These are phyloP conservation scores for Tenualosa thibaudeaui DNA, from an alignment of 2,797 vertebrate species.

Conservation along the genomic window DNA sequence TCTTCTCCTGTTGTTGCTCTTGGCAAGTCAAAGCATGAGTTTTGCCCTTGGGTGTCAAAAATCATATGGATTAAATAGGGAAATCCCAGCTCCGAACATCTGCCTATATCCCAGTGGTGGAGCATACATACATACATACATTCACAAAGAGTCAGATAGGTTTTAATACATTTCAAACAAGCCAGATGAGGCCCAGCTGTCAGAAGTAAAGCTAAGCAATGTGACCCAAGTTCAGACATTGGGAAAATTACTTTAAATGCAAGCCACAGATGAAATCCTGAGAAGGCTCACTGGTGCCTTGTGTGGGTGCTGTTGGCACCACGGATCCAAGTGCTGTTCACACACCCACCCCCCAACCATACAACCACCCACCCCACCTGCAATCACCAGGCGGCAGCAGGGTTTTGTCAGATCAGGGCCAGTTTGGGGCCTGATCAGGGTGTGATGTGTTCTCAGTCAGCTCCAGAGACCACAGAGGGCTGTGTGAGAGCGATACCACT, in stretches of 20 bases:
- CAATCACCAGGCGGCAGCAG: background rate
- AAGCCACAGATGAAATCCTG: background rate
- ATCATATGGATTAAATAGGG: background rate
- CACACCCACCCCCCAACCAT: background rate
- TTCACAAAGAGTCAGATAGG: background rate
- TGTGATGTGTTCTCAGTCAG: background rate
- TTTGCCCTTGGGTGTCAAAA: background rate
- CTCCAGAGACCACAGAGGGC: background rate
- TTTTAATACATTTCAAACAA: background rate
- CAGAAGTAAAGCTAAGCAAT: background rate
- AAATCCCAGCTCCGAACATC: background rate
- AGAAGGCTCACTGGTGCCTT: background rate
- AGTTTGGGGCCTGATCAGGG: background rate
- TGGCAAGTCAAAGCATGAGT: background rate
- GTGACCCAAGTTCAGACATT: background rate
- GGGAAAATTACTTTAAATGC: background rate
- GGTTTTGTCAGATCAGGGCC: background rate
- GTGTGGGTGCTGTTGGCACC: background rate
- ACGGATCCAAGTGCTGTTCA: background rate
- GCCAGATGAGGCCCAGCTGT: background rate
- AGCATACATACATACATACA: background rate
- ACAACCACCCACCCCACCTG: too few relatives aligned
- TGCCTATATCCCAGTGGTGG: background rate
- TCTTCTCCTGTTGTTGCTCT: background rate
- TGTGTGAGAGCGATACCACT: background rate